Base-by-base conservation (phyloP, 2,888 invertebrate genomes). In the Acrocera orbiculus region DNA sequence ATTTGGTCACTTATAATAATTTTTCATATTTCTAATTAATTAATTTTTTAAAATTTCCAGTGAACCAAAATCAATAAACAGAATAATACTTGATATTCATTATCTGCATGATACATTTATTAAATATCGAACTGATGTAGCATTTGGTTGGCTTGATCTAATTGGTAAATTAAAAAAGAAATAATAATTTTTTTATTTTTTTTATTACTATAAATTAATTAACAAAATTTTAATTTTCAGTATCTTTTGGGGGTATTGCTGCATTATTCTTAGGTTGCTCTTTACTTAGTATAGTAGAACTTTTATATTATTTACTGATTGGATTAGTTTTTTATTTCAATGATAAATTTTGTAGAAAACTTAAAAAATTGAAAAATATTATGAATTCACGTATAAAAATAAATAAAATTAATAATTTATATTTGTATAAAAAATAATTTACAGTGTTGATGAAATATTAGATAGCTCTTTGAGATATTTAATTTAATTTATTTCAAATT, bases 251-350 rank as follows among this genome's bases (percentile, higher is more conserved):
- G 6, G 62, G 64, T 15, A 56, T 64, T 37, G 60, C 62, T 31
- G 63, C 65, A 3, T 53, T 65, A 2, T 64, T 63, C 37, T 39
- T 64, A 38, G 63, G 64, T 5, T 61, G 58, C 4, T 64, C 65
- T 2, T 45, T 64, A 38, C 48, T 64, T 27, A 64, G 63, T 42
- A 54, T 47, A 13, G 51, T 56, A 6, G 64, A 64, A 40, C 36
- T 64, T 10, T n/a, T 64, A 11, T 65, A 64, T 41, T 60, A 53
- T 27, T 35, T 55, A 13, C 52, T 54, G 2, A 42, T 56, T 35
- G 54, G 56, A 4, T 43, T 57, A 8, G 40, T 32, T 4, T 22
- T 56, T 14, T 50, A 54, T 39, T 40, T 56, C 1, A 48, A 53
- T 17, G 5, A 28, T 11, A 8, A 22, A 22, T 10, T 19, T 19